These are phyloP conservation scores for Conus ventricosus DNA, from an alignment of 1,140 invertebrate genomes.

Conservation along the genomic window DNA sequence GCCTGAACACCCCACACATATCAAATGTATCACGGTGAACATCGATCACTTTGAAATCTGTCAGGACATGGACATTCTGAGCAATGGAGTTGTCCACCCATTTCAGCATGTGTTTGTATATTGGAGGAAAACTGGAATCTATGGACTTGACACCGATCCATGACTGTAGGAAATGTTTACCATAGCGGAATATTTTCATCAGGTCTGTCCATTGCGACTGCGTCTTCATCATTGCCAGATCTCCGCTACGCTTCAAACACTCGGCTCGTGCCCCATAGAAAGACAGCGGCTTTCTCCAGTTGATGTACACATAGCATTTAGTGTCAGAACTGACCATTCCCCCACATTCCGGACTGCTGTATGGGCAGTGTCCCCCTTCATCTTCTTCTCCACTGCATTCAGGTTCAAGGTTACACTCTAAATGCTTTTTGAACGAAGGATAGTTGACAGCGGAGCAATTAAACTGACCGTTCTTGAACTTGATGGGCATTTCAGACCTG, in stretches of 20 bases:
- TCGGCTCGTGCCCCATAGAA: neutral
- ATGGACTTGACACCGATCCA: neutral
- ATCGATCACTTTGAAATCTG: neutral
- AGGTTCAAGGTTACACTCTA: slow-evolving; percentile 22
- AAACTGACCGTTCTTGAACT: neutral
- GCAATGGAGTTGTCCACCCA: slow-evolving; percentile 21
- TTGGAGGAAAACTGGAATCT: neutral
- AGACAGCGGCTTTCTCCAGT: neutral
- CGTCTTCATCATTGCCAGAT: slow-evolving; percentile 18
- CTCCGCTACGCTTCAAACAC: neutral
- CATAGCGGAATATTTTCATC: neutral
- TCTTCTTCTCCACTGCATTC: slow-evolving; percentile 13
- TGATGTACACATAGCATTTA: neutral
- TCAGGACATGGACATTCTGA: neutral
- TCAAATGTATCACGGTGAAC: too few species aligned
- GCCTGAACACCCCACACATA: neutral
- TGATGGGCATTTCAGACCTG: neutral
- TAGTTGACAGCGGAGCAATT: neutral
- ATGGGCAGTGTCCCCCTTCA: slow-evolving; percentile 19
- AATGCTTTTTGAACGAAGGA: neutral
- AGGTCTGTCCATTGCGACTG: neutral
- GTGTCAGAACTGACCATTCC: neutral
- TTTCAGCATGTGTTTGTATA: slow-evolving; percentile 10
- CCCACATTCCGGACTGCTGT: slow-evolving; percentile 10
- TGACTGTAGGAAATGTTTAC: neutral